Conservation (phyloP, 1,140 invertebrate genomes). For the Drosophila neocordata region DNA sequence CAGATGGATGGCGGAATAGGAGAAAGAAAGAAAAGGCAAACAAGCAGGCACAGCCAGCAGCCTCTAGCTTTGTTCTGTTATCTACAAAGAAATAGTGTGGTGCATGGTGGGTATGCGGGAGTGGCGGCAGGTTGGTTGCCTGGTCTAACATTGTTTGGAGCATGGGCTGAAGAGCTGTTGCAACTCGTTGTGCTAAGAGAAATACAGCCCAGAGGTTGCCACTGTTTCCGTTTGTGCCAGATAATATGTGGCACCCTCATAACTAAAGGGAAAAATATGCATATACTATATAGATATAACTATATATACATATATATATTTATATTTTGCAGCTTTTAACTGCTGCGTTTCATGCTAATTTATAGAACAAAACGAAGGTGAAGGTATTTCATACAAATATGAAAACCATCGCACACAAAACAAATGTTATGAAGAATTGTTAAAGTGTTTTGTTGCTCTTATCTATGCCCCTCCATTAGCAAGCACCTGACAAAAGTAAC, state of each 20-base stretch:
- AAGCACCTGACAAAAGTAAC: slow-evolving; percentile 71
- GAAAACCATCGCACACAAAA: slow-evolving; percentile 7
- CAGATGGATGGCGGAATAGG: not conserved
- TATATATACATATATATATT: slow-evolving; percentile 18
- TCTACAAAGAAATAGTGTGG: not conserved
- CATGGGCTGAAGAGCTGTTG: not conserved
- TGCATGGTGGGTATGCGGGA: not conserved
- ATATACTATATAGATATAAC: slow-evolving; percentile 14
- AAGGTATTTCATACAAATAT: not conserved
- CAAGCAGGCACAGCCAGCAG: not conserved
- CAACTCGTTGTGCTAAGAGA: too few relatives aligned
- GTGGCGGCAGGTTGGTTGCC: not conserved
- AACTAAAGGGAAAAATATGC: slow-evolving; percentile 29
- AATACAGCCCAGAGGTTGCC: slow-evolving; percentile 62
- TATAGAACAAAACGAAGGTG: slow-evolving; percentile 1
- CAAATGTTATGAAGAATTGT: not conserved
- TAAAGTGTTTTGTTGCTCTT: slow-evolving; percentile 47
- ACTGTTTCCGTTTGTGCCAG: slow-evolving; percentile 72
- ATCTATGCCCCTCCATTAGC: slow-evolving; percentile 69
- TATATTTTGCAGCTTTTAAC: slow-evolving; percentile 14
- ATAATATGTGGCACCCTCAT: slow-evolving; percentile 76
- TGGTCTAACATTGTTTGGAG: slow-evolving; percentile 2
- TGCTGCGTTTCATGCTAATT: slow-evolving; percentile 25
- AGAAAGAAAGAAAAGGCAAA: not conserved
- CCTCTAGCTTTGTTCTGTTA: slow-evolving; percentile 7